These are phyloP conservation scores for Catocala sponsa DNA, from an alignment of 2,888 invertebrate species.

Conservation along the genomic window DNA sequence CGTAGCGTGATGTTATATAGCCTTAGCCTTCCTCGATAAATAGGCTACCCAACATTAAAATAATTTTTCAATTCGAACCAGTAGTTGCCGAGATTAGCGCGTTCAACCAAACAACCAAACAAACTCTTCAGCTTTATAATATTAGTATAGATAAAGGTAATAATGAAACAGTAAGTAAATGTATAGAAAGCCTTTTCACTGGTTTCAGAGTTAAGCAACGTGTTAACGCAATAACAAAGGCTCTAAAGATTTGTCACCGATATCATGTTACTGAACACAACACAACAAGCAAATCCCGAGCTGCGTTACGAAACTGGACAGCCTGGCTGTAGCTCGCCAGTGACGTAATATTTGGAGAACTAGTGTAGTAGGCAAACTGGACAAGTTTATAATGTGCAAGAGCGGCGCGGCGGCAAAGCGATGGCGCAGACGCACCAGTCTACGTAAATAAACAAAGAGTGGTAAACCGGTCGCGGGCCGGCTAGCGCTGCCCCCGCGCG, in stretches of 20 bases:
- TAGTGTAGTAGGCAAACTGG: slow-evolving; percentile 1
- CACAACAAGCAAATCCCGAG: background rate
- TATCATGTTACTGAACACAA: background rate
- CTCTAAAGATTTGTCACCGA: background rate
- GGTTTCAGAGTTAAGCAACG: too few relatives aligned
- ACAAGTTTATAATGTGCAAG: slow-evolving; percentile 3
- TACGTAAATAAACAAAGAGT: slow-evolving; percentile 30
- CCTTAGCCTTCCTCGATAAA: too few relatives aligned
- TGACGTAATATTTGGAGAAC: background rate
- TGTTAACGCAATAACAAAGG: too few relatives aligned
- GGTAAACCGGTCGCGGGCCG: slow-evolving; percentile 21
- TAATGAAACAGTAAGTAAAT: too few relatives aligned
- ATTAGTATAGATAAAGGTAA: too few relatives aligned
- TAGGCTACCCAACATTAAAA: too few relatives aligned
- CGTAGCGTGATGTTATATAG: too few relatives aligned
- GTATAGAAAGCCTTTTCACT: too few relatives aligned
- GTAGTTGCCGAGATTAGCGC: too few relatives aligned
- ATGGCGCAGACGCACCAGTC: slow-evolving; percentile 9
- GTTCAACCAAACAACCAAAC: too few relatives aligned
- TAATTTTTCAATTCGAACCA: too few relatives aligned
- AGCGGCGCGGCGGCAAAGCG: background rate
- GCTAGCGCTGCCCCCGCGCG: background rate
- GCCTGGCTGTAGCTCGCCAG: background rate
- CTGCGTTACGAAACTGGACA: background rate
- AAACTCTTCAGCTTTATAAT: too few relatives aligned